A percentile compares a stretch with the other conserved stretches of the same genome.
Evolutionary conservation across 1,140 invertebrate genomes (phyloP).

Genomic region (Melanaphis sacchari): DNA sequence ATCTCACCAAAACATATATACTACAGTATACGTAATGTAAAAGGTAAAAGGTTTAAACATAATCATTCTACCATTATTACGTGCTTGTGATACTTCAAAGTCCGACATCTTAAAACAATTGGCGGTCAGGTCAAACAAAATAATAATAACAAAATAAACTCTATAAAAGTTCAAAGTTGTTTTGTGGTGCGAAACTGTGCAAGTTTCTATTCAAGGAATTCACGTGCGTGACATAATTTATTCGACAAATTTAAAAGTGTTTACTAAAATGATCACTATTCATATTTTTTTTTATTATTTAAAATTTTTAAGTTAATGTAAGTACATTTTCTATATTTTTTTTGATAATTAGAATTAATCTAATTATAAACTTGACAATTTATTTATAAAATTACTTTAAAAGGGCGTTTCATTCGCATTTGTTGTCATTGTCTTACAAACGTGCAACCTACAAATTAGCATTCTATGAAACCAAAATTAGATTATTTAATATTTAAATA

Average conservation of each 20-base stretch:
- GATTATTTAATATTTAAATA: no score
- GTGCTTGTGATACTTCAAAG: neutral
- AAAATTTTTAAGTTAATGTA: neutral
- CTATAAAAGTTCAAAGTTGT: neutral
- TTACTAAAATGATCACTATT: neutral
- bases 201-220: neutral
- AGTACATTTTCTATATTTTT: neutral
- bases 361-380: neutral
- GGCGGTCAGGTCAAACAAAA: neutral
- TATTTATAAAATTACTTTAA: no score
- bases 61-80: neutral
- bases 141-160: neutral
- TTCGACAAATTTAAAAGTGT: neutral
- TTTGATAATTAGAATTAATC: neutral
- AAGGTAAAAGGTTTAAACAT: neutral
- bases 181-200: neutral
- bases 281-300: neutral
- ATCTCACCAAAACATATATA: neutral
- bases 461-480: no score
- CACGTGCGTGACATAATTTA: neutral
- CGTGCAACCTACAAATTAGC: no score
- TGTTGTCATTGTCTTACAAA: no score
- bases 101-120: neutral
- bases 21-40: neutral
- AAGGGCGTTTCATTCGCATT: no score